Conservation (phyloP, 2,113 vertebrate genomes). For the Recurvirostra avosetta region DNA sequence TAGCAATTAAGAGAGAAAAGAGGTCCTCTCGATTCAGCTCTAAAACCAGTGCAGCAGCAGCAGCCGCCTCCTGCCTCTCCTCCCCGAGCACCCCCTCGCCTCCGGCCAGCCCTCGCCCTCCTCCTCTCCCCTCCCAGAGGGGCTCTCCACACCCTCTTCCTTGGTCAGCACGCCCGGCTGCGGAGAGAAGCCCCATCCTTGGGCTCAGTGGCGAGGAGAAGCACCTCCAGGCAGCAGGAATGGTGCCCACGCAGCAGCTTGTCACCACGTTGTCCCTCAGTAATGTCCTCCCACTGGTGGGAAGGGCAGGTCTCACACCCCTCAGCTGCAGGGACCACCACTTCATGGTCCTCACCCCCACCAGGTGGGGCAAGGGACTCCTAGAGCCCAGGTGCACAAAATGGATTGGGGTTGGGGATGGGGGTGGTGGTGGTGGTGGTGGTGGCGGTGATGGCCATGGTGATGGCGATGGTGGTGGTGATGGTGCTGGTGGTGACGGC, state of each 20-base stretch:
- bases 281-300: not conserved
- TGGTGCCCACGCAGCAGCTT: not conserved
- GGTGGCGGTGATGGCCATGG: not conserved
- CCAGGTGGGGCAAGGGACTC: not conserved
- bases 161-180: not conserved
- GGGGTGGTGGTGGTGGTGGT: not conserved
- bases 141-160: not conserved
- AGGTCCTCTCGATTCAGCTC: not conserved
- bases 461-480: too few relatives aligned
- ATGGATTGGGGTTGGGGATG: not conserved
- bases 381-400: not conserved
- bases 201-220: not conserved
- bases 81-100: not conserved
- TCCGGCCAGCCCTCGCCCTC: not conserved
- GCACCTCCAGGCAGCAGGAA: not conserved
- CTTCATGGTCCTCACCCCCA: not conserved
- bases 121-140: not conserved
- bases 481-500: rapidly evolving
- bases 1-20: not conserved
- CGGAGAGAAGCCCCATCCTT: not conserved
- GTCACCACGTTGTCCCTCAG: not conserved
- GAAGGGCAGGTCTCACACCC: too few relatives aligned
- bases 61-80: too few relatives aligned
- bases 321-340: not conserved
- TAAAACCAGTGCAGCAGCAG: not conserved